These are phyloP conservation scores for Carposina sasakii DNA, from an alignment of 1,140 invertebrate genomes.

Conservation along the genomic window DNA sequence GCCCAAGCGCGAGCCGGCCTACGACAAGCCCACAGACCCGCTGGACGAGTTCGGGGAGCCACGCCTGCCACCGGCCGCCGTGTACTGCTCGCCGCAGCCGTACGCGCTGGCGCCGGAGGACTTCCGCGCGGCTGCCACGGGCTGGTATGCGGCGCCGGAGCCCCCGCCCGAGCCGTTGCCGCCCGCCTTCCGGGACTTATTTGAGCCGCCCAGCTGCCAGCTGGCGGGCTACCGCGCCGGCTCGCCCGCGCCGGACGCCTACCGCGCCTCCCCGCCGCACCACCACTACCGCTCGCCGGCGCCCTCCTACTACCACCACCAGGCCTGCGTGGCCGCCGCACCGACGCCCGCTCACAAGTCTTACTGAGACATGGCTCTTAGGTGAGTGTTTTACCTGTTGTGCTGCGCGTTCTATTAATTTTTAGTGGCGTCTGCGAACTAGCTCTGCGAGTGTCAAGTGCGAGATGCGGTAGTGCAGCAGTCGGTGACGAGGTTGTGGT, in stretches of 20 bases:
- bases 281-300: conserved; percentile 65
- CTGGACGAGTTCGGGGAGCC: conserved; percentile 64
- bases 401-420: conserved; percentile 38
- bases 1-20: conserved; percentile 77
- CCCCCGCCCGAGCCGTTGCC: conserved; percentile 66
- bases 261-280: conserved; percentile 64
- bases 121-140: conserved; percentile 71
- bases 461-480: conserved; percentile 35
- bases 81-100: conserved; percentile 70
- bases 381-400: conserved; percentile 36
- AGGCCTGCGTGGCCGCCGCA: conserved; percentile 64
- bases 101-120: conserved; percentile 70
- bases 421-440: conserved; percentile 44
- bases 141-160: conserved; percentile 75
- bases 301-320: conserved; percentile 71
- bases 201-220: conserved; percentile 73
- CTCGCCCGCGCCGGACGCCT: conserved; percentile 67
- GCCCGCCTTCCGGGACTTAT: conserved; percentile 55
- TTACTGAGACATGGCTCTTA: conserved; percentile 55
- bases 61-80: conserved; percentile 65
- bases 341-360: conserved; percentile 62
- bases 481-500: conserved; percentile 65
- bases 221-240: conserved; percentile 74
- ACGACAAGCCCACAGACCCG: conserved; percentile 66
- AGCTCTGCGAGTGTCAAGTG: conserved; percentile 49